A percentile compares a stretch with the other conserved stretches of the same genome.
These are phyloP conservation scores for Agrenia bidenticulata DNA, from an alignment of 2,888 invertebrate genomes.

Conservation along the genomic window DNA sequence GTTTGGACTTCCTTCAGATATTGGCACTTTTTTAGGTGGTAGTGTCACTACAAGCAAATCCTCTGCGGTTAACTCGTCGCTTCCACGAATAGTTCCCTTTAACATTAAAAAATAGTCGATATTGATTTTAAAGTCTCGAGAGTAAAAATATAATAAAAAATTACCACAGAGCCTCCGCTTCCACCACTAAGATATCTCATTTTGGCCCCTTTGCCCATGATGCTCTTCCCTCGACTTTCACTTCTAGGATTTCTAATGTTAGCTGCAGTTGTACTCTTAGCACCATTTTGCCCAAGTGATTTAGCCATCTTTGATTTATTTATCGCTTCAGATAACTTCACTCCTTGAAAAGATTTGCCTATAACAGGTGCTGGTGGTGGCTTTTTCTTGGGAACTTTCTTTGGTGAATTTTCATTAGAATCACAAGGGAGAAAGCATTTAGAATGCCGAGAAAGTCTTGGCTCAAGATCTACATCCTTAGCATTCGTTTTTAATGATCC, in stretches of 20 bases:
- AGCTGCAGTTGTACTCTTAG: not conserved
- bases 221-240: not conserved
- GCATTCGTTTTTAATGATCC: too few species aligned
- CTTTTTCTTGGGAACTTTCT: slow-evolving; percentile 14
- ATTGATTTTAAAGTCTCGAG: not conserved
- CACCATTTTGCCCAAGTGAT: too few species aligned
- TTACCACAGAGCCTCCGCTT: slow-evolving; percentile 23
- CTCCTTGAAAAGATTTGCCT: slow-evolving; percentile 12
- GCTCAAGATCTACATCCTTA: not conserved
- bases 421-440: slow-evolving; percentile 40
- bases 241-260: slow-evolving; percentile 5
- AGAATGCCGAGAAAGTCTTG: slow-evolving; percentile 30
- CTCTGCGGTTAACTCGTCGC: slow-evolving; percentile 49
- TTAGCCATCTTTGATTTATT: not conserved
- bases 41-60: slow-evolving; percentile 25
- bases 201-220: not conserved
- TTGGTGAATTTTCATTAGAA: slow-evolving; percentile 1
- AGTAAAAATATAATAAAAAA: slow-evolving; percentile 2
- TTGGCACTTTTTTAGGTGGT: not conserved
- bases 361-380: slow-evolving; percentile 4
- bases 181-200: slow-evolving; percentile 11
- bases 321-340: slow-evolving; percentile 11
- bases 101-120: not conserved
- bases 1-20: slow-evolving; percentile 10
- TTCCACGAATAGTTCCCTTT: slow-evolving; percentile 51